phyloP scores from a whole-genome alignment of 2,113 vertebrate species.

The Nanorana parkeri region DNA sequence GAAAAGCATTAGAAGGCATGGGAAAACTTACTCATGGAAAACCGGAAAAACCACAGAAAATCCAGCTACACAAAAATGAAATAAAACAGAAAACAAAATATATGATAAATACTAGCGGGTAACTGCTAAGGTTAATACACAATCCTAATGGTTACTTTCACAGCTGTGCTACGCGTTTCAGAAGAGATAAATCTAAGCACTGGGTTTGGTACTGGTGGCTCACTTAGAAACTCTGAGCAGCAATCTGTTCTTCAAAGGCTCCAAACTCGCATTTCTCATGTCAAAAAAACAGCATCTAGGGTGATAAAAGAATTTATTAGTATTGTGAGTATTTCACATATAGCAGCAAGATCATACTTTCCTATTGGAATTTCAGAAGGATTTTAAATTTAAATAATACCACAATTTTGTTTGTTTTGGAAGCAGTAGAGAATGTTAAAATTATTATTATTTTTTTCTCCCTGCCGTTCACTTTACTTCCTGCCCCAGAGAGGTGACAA shows the following conservation, averaged over 20 bases:
- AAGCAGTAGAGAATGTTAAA: too few relatives aligned
- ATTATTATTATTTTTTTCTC: too few relatives aligned
- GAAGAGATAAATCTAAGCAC: conserved; percentile 80
- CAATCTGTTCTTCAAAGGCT: conserved; percentile 75
- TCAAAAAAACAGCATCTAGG: conserved; percentile 81
- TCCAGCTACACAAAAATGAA: conserved; percentile 83
- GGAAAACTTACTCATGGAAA: conserved; percentile 85
- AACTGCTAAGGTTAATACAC: conserved; percentile 90
- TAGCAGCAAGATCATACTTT: too few relatives aligned
- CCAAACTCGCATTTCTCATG: conserved; percentile 74
- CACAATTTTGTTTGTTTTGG: too few relatives aligned
- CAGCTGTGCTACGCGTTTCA: conserved; percentile 95
- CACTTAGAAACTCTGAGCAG: conserved; percentile 79
- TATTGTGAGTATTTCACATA: too few relatives aligned
- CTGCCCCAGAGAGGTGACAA: too few relatives aligned
- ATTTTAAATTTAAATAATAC: too few relatives aligned
- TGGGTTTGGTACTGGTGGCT: conserved; percentile 77
- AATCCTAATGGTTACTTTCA: conserved; percentile 93
- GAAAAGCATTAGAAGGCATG: conserved; percentile 82
- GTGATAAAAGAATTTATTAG: conserved; percentile 56
- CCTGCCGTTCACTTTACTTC: too few relatives aligned
- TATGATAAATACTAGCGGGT: conserved; percentile 77
- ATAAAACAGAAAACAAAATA: conserved; percentile 69
- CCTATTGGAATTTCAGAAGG: too few relatives aligned
- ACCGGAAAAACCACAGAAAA: conserved; percentile 81